phyloP scores from a whole-genome alignment of 1,140 invertebrate genomes.

The Drosophila bocki region DNA sequence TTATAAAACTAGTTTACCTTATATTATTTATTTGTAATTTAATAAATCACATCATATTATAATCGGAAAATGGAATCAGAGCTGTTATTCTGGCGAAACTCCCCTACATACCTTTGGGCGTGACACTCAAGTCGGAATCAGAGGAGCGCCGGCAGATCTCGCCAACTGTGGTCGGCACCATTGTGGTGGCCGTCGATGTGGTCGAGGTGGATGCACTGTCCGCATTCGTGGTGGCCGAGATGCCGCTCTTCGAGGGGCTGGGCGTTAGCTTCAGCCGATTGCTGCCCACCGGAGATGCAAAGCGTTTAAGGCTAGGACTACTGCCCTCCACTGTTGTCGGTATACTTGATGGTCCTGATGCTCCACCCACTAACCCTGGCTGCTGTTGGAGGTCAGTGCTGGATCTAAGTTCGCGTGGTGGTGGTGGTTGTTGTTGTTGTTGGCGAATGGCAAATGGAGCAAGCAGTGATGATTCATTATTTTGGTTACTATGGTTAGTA shows the following conservation, averaged over 20 bases:
- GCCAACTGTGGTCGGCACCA: conserved; percentile 67
- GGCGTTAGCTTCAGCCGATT: conserved; percentile 72
- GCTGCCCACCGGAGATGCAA: conserved; percentile 61
- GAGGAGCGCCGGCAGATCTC: conserved; percentile 92
- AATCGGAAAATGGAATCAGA: neutral
- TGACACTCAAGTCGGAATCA: conserved; percentile 96
- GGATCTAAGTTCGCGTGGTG: conserved; percentile 61
- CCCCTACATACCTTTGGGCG: conserved; percentile 92
- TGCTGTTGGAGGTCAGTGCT: conserved; percentile 64
- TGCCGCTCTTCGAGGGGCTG: conserved; percentile 79
- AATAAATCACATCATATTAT: neutral
- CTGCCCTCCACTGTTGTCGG: conserved; percentile 54
- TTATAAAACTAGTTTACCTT: neutral
- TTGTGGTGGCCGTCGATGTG: conserved; percentile 72
- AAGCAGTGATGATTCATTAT: conserved; percentile 84
- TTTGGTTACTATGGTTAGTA: conserved; percentile 82
- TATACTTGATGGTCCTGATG: conserved; percentile 37
- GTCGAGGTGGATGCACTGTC: conserved; percentile 76
- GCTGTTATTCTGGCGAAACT: neutral
- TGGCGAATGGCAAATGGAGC: conserved; percentile 78
- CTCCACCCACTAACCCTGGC: conserved; percentile 6
- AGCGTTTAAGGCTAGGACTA: conserved; percentile 57
- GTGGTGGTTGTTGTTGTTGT: conserved; percentile 45
- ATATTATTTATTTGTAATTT: neutral
- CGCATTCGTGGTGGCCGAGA: conserved; percentile 63